Evolutionary conservation across 2,797 vertebrate species (phyloP), one percentile per base, ranked within the genome.

Genomic region (Leontocebus nigricollis): DNA sequence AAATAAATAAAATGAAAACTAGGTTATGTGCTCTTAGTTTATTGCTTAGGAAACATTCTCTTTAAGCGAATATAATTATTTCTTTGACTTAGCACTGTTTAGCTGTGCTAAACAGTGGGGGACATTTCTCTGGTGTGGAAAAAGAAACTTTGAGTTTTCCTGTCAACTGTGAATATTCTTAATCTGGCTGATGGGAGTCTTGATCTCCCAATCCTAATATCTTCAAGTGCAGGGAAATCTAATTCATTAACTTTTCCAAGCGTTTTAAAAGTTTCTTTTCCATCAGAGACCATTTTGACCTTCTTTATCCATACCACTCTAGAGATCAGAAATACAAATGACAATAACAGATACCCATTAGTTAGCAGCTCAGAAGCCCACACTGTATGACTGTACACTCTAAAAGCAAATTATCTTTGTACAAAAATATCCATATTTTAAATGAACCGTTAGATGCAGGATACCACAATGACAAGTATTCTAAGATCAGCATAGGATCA

Each of bases 181-280:
- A 93, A 98, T 97, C 93, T 97, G 93, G 95, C 96, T 97, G 92
- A 85, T 95, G 92, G 95, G 96, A 96, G 67, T 75, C 93, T 89
- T 92, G 93, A 89, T 91, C 85, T 98, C 96, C 97, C 96, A 94
- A 80, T 87, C 98, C 96, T 97, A 97, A 98, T 97, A 96, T 96
- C 90, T 91, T 77, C 96, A 89, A 87, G 95, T 94, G 91, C 89
- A 70, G 76, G 91, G 90, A 95, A 98, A 97, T 97, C 90, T 95
- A 96, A 95, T 97, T 96, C 93, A 97, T 97, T 97, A 97, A 98
- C 94, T 97, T 98, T 95, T 96, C 76, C 94, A 93, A 95, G 96
- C 46, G 64, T 89, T 96, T 97, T 82, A 88, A 96, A 98, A 98
- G 95, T 97, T 98, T 96, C 89, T 70, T 97, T 94, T 97, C 96